Percentiles rank a stretch among this genome's conserved stretches.
Conservation (phyloP, 1,140 invertebrate species). For the Heliconius hermathena region DNA sequence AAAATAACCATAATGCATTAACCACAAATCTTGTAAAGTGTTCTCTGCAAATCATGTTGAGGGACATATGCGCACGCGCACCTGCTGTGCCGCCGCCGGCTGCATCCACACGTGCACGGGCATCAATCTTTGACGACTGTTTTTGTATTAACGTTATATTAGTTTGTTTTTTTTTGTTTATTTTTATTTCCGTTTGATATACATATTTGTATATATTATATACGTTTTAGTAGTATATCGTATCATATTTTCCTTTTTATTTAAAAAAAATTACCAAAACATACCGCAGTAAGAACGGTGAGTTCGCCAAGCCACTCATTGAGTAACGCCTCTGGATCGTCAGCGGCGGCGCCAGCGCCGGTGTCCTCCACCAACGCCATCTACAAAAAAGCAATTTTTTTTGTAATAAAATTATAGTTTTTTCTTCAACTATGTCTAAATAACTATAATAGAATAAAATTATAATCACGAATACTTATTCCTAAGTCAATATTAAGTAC, state of each 20-base stretch:
- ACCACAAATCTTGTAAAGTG: constrained; percentile 12
- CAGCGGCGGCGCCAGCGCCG: constrained; percentile 65
- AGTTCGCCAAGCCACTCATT: constrained; percentile 84
- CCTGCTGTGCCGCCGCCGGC: constrained; percentile 38
- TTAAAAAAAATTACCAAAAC: constrained; percentile 42
- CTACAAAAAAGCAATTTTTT: constrained; percentile 41
- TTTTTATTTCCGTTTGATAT: not conserved
- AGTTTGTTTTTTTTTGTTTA: constrained; percentile 22
- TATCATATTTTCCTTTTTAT: not conserved
- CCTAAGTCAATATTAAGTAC: not conserved
- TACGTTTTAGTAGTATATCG: too few species aligned
- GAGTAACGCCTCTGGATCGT: constrained; percentile 82
- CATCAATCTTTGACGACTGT: constrained; percentile 34
- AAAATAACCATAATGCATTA: not conserved
- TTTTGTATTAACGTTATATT: constrained; percentile 31
- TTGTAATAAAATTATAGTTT: too few species aligned
- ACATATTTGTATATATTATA: too few species aligned
- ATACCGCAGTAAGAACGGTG: constrained; percentile 82
- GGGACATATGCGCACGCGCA: constrained; percentile 40
- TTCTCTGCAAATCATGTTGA: constrained; percentile 36
- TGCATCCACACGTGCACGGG: constrained; percentile 37
- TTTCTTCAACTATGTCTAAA: too few species aligned
- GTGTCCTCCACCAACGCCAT: constrained; percentile 73
- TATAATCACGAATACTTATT: too few species aligned
- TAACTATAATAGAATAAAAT: too few species aligned